Base-by-base conservation (phyloP, 2,888 invertebrate species). In the Heliothis peltigera region DNA sequence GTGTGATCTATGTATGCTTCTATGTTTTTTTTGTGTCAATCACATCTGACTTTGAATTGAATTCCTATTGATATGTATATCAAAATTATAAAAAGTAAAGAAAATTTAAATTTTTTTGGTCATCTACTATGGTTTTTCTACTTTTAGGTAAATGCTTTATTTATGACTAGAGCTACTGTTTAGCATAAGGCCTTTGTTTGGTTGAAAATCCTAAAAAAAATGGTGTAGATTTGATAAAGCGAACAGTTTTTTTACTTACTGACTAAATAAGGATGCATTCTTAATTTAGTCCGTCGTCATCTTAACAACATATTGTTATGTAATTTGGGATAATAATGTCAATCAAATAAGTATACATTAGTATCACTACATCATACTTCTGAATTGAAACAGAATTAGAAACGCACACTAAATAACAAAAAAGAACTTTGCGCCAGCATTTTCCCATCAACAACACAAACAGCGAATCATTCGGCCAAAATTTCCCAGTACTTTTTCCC, bases 401-500 rank as follows among this genome's bases (percentile, higher is more conserved):
- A 56, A 35, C 4, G 0, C 7, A 32, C 1, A 12, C 32, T 2
- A 32, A 42, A 43, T 5, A 15, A 43, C 6, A 56, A 39, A 44
- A 21, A 25, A 44, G 6, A 43, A 21, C 17, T 5, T 6, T 7
- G 49, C 15, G 15, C 39, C 28, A 22, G 6, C 0, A 49, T 35
- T 44, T 39, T 8, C 22, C 18, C 0, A 22, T 21, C 46, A 21
- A 21, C 46, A 18, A n/a, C 49, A 52, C 56, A 28, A 42, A 0
- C 4, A 3, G 7, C 2, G 0, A 0, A 2, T 12, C 1, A 18
- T 35, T 17, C 15, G 19, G 6, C n/a, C 19, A 55, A 52, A 18
- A 3, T 32, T 58, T 32, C 5, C n/a, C 52, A 25, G 8, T 15
- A 0, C 8, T 72, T 63, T 44, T 1, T 18, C 7, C 35, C 32